Percentiles rank a stretch among this genome's conserved stretches.
These are phyloP conservation scores for Chrysaora quinquecirrha DNA, from an alignment of 30 jellyfish, hydroid and myxozoan species.

Conservation along the genomic window DNA sequence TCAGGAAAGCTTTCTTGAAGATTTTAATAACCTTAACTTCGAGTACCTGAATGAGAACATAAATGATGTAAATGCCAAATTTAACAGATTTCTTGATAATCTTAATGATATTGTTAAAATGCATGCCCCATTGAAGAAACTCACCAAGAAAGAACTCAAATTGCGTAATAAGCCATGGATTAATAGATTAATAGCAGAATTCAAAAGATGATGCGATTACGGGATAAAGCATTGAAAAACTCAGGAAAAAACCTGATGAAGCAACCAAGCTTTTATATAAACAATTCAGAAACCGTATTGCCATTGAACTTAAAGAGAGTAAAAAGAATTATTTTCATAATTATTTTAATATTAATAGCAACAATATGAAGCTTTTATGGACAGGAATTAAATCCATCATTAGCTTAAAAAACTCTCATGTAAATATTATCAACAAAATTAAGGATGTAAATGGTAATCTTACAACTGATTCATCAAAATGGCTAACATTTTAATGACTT, in stretches of 20 bases:
- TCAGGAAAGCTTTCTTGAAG: constrained; percentile 17
- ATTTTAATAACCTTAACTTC: too few species aligned
- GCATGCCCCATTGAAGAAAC: constrained; percentile 55
- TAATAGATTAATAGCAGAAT: constrained; percentile 51
- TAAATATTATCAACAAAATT: constrained; percentile 44
- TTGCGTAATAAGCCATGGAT: constrained; percentile 44
- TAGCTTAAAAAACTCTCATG: constrained; percentile 30
- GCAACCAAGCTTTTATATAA: constrained; percentile 9
- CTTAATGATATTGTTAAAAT: too few species aligned
- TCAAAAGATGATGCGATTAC: constrained; percentile 35
- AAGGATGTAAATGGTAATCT: constrained; percentile 64
- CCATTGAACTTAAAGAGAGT: constrained; percentile 23
- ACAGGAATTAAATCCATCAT: constrained; percentile 45
- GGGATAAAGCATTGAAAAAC: constrained; percentile 22
- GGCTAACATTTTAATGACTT: constrained; percentile 31
- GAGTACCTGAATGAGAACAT: constrained; percentile 7
- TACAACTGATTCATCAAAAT: constrained; percentile 52
- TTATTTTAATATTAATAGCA: constrained; percentile 21
- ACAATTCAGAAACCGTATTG: constrained; percentile 44
- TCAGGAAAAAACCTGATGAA: constrained; percentile 38
- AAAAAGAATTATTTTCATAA: constrained; percentile 29
- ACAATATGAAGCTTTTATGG: too few species aligned
- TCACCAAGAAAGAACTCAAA: constrained; percentile 15
- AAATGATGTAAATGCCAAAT: constrained; percentile 3
- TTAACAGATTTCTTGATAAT: constrained; percentile 43